Base-by-base conservation (phyloP, 2,797 vertebrate genomes). In the Anisognathus igniventris region DNA sequence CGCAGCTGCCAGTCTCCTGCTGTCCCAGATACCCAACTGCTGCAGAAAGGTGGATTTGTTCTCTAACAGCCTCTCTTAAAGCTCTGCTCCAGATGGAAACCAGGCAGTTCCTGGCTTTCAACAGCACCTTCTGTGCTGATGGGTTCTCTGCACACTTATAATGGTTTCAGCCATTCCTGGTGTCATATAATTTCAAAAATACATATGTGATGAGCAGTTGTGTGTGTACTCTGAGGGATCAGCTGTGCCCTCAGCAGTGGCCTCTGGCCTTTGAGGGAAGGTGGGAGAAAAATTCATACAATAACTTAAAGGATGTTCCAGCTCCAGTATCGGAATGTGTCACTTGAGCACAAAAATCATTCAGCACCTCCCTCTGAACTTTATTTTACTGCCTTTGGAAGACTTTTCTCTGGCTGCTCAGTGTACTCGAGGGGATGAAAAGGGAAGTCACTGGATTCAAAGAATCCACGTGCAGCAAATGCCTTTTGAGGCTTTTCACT, bases 401-500 rank as follows among this genome's bases (percentile, higher is more conserved):
- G 88, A 31, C 48, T 85, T 75, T 82, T 48, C 56, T 78, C 13
- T 85, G 0, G 4, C 91, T 60, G 9, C 47, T 84, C 73, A 33
- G 71, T 61, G 85, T 68, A 79, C 86, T 86, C 1, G 2, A 78
- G 86, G 48, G 76, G 86, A 75, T 86, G 78, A 75, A 86, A 75
- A 61, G 58, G 11, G 73, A 70, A 92, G 86, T 67, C 60, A 33
- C 86, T 92, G 53, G 91, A 93, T 88, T 94, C 82, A 75, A 90
- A 93, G 95, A 70, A 74, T 90, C 76, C 90, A 40, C 47, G 40
- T 91, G 67, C 86, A 86, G 83, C 53, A 61, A 72, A 70, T 68
- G 51, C 88, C 70, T 86, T 90, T 75, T 48, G 67, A 88, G 88
- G 82, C 75, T 87, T 73, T 90, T 51, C 39, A 3, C 64, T 18